phyloP scores from a whole-genome alignment of 2,888 invertebrate species.

The Crocallis elinguaria region DNA sequence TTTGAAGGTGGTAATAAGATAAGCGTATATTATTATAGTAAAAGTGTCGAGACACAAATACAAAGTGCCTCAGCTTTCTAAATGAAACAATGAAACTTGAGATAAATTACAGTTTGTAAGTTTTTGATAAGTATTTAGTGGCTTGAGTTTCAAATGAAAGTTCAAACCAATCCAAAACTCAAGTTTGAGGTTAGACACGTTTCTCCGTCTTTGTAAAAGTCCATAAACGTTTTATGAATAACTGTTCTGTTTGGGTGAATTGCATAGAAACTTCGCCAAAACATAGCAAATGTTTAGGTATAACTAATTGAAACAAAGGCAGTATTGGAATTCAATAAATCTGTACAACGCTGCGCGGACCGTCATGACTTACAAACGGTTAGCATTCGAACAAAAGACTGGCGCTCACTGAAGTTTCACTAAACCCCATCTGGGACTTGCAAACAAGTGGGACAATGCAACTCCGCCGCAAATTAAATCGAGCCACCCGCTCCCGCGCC shows the following conservation, averaged over 20 bases:
- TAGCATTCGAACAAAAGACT: slow-evolving; percentile 61
- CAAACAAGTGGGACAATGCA: slow-evolving; percentile 66
- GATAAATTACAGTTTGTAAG: neutral
- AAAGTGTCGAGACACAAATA: no score
- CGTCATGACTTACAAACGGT: slow-evolving; percentile 50
- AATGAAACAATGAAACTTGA: neutral
- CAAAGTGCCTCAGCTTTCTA: no score
- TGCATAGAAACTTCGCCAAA: slow-evolving; percentile 23
- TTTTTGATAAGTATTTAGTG: neutral
- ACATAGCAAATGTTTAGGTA: slow-evolving; percentile 20
- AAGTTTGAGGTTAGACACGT: neutral
- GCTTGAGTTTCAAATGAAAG: neutral
- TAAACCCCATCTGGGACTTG: slow-evolving; percentile 53
- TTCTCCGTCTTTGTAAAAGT: neutral
- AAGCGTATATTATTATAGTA: no score
- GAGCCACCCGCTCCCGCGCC: slow-evolving; percentile 42
- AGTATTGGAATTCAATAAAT: slow-evolving; percentile 56
- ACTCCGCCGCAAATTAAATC: slow-evolving; percentile 64
- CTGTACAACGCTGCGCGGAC: slow-evolving; percentile 37
- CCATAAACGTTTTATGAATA: neutral
- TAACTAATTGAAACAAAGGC: slow-evolving; percentile 33
- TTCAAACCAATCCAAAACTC: no score
- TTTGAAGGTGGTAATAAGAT: no score
- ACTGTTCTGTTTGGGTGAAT: slow-evolving; percentile 9
- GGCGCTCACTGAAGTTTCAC: slow-evolving; percentile 51